Evolutionary conservation across 2,797 vertebrate genomes (phyloP), one percentile per base, ranked within the genome.

Genomic region (Peromyscus attwateri): DNA sequence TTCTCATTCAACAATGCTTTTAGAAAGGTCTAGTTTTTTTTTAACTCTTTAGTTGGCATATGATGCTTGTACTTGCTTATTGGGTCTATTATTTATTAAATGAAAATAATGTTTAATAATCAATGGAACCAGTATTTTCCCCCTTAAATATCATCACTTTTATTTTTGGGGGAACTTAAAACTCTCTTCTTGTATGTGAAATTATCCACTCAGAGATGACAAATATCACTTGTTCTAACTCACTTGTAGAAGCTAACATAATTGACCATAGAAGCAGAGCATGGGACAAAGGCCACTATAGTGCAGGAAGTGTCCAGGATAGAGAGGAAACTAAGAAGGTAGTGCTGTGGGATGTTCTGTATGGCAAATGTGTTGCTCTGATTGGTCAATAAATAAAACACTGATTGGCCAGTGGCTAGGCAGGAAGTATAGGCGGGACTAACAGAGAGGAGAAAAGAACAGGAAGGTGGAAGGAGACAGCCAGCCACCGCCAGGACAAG

Each of bases 1-100:
- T 96, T 31, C 37, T 87, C 71, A 93, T 77, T 93, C 29, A 77
- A 46, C 60, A 66, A 87, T 17, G 43, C 34, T 62, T 76, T 94
- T 76, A 34, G 37, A 60, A 64, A 40, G 1, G 37, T 84, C 40
- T 62, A 6, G 3, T 83, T 17, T 52, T 64, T 14, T 11, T 57
- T 76, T 29, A 17, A 29, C 14, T 88, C 71, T 88, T 71, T 21
- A 71, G 27, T 87, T 81, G 76, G 19, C 10, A 68, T 23, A 34
- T 57, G 31, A 85, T 62, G 57, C 23, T 55, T 68, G 16, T 46
- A 25, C 12, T 60, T 46, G 43, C 27, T 43, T 66, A 37, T 25
- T 40, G 21, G 14, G 4, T 13, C 66, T 23, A 68, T 17, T 34
- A 40, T 34, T 70, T 17, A 52, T 25, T 60, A 62, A 34, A 29